Base-by-base conservation (phyloP, 2,797 vertebrate species). In the Hoplostethus mediterraneus region DNA sequence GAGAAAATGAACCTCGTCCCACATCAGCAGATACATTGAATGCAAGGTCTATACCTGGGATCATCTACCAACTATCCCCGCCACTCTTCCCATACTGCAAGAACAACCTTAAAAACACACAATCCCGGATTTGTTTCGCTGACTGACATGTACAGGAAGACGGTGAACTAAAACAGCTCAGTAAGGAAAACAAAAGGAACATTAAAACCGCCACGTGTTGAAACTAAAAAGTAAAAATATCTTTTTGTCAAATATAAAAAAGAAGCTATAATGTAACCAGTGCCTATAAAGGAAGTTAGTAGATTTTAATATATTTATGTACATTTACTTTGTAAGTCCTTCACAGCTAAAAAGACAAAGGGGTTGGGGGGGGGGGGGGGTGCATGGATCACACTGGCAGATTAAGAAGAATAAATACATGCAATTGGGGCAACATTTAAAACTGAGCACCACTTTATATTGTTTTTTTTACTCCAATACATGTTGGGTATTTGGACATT, bases 171-270 rank as follows among this genome's bases (percentile, higher is more conserved):
- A 94, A 94, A 93, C 95, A 90, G 93, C 94, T 95, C 91, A 94
- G 93, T 95, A 92, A 81, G 81, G 85, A 92, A 93, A 94, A 93
- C 93, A 95, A 28, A 91, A 93, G 84, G 93, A 94, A 95, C 92
- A 84, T 93, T 91, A 93, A 94, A 94, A 92, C 87, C 87, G 91
- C 94, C 95, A 96, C 95, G 95, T 91, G 86, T 92, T 93, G 94
- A 94, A 95, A 91, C 94, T 91, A 93, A 94, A 95, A 95, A 92
- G 89, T 94, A 92, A 91, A 90, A 72, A 63, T 87, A 10, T 13
- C 81, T 76, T 17, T 81, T 74, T 85, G 79, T 92, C 88, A 94
- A 83, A 95, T 28, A 28, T 28, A 94, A 93, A 91, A 94, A 94
- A 86, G 21, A 66, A 68, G 48, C 62, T 65, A 73, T 77, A 79